Percentiles rank a stretch among this genome's conserved stretches.
phyloP scores from a whole-genome alignment of 2,113 vertebrate species.

The Antechinus stuartii region DNA sequence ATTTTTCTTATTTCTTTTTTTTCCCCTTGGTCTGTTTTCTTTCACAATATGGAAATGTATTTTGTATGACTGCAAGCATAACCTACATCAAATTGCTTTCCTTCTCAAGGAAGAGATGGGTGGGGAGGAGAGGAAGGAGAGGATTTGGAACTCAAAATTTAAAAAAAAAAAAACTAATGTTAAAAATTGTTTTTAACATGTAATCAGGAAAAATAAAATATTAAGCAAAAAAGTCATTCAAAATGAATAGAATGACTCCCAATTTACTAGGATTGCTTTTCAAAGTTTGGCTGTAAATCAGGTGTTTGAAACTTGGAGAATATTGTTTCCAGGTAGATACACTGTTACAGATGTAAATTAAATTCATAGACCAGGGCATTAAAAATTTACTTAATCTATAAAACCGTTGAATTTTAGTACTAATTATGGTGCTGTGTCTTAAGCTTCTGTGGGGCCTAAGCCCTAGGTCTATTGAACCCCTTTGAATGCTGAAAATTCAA shows the following conservation, averaged over 20 bases:
- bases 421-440: not conserved
- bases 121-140: not conserved
- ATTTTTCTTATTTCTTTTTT: too few relatives aligned
- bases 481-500: not conserved
- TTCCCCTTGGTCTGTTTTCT: too few relatives aligned
- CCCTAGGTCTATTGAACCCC: not conserved
- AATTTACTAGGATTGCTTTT: not conserved
- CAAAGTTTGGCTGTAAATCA: not conserved
- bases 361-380: not conserved
- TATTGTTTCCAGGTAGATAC: not conserved
- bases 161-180: not conserved
- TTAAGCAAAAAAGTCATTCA: not conserved
- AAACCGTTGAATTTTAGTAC: not conserved
- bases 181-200: not conserved
- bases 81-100: not conserved
- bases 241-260: not conserved
- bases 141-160: not conserved
- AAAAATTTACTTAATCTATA: not conserved
- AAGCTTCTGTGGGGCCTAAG: not conserved
- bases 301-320: not conserved
- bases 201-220: not conserved
- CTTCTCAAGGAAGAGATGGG: not conserved
- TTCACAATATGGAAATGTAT: too few relatives aligned
- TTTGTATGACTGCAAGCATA: too few relatives aligned
- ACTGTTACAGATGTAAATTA: not conserved